These are phyloP conservation scores for Umimayanthus kanabou DNA, from an alignment of 92 coral and sea anemone genomes.

Conservation along the genomic window DNA sequence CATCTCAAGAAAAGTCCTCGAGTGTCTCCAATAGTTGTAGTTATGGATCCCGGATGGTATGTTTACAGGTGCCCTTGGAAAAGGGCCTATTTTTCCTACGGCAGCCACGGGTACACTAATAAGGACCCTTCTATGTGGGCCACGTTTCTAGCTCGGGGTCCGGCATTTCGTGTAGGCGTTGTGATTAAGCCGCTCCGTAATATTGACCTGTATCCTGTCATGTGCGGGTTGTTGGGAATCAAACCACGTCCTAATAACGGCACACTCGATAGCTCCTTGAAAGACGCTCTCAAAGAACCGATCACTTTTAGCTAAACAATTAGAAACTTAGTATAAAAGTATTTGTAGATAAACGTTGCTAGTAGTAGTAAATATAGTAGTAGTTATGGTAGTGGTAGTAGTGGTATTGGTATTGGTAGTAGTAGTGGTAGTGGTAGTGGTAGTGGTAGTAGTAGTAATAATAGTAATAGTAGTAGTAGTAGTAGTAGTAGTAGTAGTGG, in stretches of 20 bases:
- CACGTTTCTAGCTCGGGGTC: conserved; percentile 83
- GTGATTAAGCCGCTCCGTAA: conserved; percentile 55
- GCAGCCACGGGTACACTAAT: conserved; percentile 74
- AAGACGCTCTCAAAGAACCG: conserved; percentile 11
- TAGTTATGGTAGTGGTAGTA: too few species aligned
- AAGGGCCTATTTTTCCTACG: conserved; percentile 23
- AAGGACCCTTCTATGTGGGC: conserved; percentile 72
- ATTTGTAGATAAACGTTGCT: background rate
- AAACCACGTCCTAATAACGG: conserved; percentile 66
- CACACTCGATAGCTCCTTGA: background rate
- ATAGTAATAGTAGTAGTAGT: too few species aligned
- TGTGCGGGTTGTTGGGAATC: conserved; percentile 74
- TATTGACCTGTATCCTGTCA: conserved; percentile 72
- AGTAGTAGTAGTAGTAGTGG: too few species aligned
- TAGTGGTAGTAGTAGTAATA: too few species aligned
- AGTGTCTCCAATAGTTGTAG: conserved; percentile 68
- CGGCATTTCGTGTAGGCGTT: conserved; percentile 72
- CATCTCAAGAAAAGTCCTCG: conserved; percentile 66
- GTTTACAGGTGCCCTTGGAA: conserved; percentile 32
- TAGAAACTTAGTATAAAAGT: too few species aligned
- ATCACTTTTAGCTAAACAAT: background rate
- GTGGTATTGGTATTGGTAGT: too few species aligned
- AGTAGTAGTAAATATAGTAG: too few species aligned
- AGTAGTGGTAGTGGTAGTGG: too few species aligned
- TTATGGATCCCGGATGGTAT: conserved; percentile 82